These are phyloP conservation scores for Diogma glabrata DNA, from an alignment of 2,888 invertebrate species.

Conservation along the genomic window DNA sequence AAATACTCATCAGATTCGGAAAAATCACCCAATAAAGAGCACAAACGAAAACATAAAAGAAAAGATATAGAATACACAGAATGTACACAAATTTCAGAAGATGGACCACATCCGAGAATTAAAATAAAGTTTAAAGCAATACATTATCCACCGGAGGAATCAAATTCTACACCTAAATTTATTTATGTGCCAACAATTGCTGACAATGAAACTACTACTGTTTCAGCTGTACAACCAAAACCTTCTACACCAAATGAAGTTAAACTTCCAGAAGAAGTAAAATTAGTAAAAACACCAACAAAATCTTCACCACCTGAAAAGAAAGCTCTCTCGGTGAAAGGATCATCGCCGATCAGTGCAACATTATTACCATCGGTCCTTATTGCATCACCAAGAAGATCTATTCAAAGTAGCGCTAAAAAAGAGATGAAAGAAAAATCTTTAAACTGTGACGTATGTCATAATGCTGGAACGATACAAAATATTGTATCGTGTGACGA, in stretches of 20 bases:
- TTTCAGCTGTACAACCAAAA: neutral
- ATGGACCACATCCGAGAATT: conserved; percentile 56
- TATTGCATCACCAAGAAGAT: neutral
- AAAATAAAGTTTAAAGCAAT: conserved; percentile 53
- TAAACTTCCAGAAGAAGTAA: neutral
- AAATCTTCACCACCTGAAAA: neutral
- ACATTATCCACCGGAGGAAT: conserved; percentile 36
- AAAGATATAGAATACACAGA: conserved; percentile 50
- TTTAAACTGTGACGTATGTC: conserved; percentile 26
- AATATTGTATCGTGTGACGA: conserved; percentile 63
- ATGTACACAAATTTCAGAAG: conserved; percentile 36
- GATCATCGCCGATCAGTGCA: neutral
- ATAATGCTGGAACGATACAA: conserved; percentile 25
- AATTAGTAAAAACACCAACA: neutral
- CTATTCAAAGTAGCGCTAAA: neutral
- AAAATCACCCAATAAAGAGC: conserved; percentile 56
- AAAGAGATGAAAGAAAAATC: conserved; percentile 8
- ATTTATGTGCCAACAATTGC: conserved; percentile 59
- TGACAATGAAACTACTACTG: neutral
- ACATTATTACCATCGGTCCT: neutral
- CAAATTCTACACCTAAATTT: conserved; percentile 46
- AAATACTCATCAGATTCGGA: conserved; percentile 45
- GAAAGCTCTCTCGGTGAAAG: neutral
- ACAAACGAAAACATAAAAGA: conserved; percentile 71
- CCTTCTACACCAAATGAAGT: neutral